phyloP scores from a whole-genome alignment of 2,888 invertebrate species.

The Seira sanloemensis region DNA sequence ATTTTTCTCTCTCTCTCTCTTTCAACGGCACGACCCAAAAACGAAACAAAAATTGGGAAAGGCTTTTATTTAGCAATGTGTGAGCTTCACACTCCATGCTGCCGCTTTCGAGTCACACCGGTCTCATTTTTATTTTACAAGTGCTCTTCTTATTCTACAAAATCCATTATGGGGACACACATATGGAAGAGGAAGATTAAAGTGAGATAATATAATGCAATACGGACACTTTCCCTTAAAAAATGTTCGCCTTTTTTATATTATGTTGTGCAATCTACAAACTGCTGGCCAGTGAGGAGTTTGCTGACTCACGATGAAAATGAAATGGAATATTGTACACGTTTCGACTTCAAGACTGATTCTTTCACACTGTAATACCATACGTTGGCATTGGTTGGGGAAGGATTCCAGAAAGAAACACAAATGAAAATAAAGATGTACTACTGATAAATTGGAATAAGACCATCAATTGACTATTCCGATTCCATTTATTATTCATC shows the following conservation, averaged over 20 bases:
- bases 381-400: too few relatives aligned
- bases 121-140: neutral
- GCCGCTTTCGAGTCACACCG: neutral
- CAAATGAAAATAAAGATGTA: too few relatives aligned
- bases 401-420: too few relatives aligned
- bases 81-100: neutral
- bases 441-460: too few relatives aligned
- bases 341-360: too few relatives aligned
- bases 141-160: neutral
- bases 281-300: neutral
- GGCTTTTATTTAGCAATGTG: neutral
- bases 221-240: neutral
- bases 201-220: neutral
- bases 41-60: neutral
- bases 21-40: neutral
- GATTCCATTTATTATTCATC: too few relatives aligned
- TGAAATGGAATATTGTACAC: too few relatives aligned
- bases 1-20: neutral
- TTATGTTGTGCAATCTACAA: neutral
- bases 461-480: too few relatives aligned
- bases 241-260: neutral
- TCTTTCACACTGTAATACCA: too few relatives aligned
- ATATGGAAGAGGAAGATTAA: neutral
- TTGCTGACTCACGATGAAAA: neutral
- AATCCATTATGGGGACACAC: neutral